phyloP scores from a whole-genome alignment of 2,797 vertebrate species.

The Helicolenus hilgendorfi region DNA sequence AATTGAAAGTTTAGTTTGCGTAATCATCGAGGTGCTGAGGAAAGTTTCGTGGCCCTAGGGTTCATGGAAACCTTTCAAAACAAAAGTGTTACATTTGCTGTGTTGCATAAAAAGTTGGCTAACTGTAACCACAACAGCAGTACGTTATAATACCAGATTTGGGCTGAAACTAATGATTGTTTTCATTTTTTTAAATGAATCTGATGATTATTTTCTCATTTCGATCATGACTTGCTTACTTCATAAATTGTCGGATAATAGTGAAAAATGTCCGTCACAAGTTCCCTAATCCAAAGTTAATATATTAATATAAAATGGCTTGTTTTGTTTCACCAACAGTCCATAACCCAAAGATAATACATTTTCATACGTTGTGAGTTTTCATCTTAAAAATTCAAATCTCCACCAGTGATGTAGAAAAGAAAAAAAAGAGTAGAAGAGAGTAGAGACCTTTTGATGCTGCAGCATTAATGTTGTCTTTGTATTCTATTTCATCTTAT shows the following conservation, averaged over 20 bases:
- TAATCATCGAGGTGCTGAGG: constrained; percentile 30
- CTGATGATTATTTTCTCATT: not conserved
- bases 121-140: not conserved
- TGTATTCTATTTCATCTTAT: not conserved
- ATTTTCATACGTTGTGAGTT: not conserved
- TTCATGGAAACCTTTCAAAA: constrained; percentile 42
- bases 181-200: not conserved
- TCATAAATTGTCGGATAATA: not conserved
- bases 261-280: not conserved
- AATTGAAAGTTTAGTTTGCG: constrained; percentile 66
- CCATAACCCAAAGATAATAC: not conserved
- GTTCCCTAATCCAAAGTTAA: not conserved
- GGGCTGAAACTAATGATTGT: not conserved
- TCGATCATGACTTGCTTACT: not conserved
- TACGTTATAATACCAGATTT: not conserved
- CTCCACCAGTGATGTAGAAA: too few species aligned
- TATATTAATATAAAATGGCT: not conserved
- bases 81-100: constrained; percentile 8
- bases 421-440: not conserved
- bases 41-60: constrained; percentile 64
- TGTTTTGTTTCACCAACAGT: not conserved
- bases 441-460: not conserved
- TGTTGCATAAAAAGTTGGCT: not conserved
- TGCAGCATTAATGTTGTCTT: accelerated
- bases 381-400: too few species aligned